Conservation (phyloP, 2,113 vertebrate species). For the Lagopus leucura region DNA sequence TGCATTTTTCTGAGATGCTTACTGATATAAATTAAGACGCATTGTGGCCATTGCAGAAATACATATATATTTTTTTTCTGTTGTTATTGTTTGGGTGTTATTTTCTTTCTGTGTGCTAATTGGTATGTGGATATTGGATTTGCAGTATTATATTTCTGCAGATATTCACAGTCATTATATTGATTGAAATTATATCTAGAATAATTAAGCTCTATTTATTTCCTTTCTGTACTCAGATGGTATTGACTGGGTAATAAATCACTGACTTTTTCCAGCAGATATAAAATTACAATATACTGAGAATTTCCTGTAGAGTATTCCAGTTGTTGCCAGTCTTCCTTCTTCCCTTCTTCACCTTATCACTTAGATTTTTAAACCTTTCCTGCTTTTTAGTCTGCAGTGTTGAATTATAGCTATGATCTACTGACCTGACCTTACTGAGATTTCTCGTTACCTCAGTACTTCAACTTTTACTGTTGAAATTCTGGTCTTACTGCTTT, state of each 20-base stretch:
- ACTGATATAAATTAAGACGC: slow-evolving; percentile 5
- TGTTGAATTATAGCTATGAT: not conserved
- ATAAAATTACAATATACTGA: not conserved
- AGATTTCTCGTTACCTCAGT: not conserved
- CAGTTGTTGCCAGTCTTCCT: not conserved
- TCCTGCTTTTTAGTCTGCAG: not conserved
- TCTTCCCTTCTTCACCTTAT: not conserved
- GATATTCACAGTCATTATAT: not conserved
- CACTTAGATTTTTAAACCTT: not conserved
- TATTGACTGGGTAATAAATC: not conserved
- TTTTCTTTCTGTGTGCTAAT: not conserved
- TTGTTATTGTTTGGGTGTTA: too few relatives aligned
- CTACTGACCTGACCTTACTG: not conserved
- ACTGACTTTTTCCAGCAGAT: not conserved
- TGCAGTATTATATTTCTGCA: not conserved
- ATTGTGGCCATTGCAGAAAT: not conserved
- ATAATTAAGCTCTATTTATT: slow-evolving; percentile 32
- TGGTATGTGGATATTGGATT: not conserved
- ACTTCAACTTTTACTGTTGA: not conserved
- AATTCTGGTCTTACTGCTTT: not conserved
- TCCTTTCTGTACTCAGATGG: not conserved
- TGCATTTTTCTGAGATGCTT: not conserved
- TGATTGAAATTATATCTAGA: slow-evolving; percentile 5
- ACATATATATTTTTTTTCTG: not conserved
- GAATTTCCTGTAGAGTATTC: not conserved